phyloP scores from a whole-genome alignment of 2,113 vertebrate genomes.

The Albula glossodonta region DNA sequence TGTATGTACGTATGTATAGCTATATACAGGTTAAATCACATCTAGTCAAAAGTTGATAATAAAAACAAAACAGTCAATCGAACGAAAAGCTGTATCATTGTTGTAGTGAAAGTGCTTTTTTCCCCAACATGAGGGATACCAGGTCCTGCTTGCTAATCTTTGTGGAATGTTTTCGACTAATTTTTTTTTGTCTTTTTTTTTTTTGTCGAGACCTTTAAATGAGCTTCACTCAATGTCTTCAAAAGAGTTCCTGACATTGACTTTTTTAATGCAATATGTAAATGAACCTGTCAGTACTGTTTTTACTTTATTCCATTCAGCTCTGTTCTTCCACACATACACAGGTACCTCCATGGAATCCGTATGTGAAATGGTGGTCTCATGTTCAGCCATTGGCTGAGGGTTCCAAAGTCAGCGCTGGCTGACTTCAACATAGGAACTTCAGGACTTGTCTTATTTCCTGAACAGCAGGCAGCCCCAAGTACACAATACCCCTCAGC shows the following conservation, averaged over 20 bases:
- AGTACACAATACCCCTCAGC: background rate
- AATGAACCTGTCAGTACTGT: background rate
- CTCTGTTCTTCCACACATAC: background rate
- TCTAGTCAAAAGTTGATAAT: conserved; percentile 39
- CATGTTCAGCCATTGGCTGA: background rate
- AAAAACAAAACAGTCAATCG: background rate
- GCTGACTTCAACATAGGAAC: background rate
- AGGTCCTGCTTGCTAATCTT: conserved; percentile 44
- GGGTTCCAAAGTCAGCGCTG: background rate
- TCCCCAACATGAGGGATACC: conserved; percentile 61
- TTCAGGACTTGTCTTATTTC: background rate
- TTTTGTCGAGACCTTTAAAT: conserved; percentile 24
- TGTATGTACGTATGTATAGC: conserved; percentile 49
- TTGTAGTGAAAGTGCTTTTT: conserved; percentile 70
- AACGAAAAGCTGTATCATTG: conserved; percentile 35
- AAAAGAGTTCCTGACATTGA: conserved; percentile 13
- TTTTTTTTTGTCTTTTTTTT: conserved; percentile 12
- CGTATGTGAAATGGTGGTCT: background rate
- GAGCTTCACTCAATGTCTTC: background rate
- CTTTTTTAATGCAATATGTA: background rate
- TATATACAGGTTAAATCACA: conserved; percentile 68
- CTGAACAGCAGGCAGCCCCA: background rate
- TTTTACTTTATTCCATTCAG: background rate
- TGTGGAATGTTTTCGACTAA: conserved; percentile 46
- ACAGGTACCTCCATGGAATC: conserved; percentile 6